Conservation (phyloP, 1,140 invertebrate genomes). For the Vanessa tameamea region DNA sequence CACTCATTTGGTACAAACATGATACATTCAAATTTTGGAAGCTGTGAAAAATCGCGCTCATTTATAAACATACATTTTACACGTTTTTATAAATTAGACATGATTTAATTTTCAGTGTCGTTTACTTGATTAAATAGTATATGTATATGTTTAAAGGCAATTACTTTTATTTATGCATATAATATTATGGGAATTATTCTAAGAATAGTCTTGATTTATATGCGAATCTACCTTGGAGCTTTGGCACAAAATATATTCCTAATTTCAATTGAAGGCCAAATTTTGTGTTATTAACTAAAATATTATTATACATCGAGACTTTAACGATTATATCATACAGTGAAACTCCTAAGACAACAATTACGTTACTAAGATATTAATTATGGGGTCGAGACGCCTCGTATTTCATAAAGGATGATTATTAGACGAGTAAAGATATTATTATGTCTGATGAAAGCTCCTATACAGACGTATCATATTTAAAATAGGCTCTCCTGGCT, state of each 20-base stretch:
- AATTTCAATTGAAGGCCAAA: slow-evolving; percentile 16
- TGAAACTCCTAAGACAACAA: slow-evolving; percentile 19
- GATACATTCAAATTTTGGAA: too few relatives aligned
- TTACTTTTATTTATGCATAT: not conserved
- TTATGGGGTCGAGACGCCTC: slow-evolving; percentile 10
- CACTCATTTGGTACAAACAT: too few relatives aligned
- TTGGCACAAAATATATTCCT: slow-evolving; percentile 5
- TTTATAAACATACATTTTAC: too few relatives aligned
- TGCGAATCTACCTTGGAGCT: slow-evolving; percentile 6
- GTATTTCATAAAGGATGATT: slow-evolving; percentile 19
- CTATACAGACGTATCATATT: not conserved
- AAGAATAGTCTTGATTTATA: slow-evolving; percentile 16
- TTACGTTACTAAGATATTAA: slow-evolving; percentile 14
- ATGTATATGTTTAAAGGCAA: too few relatives aligned
- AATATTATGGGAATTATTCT: slow-evolving; percentile 9
- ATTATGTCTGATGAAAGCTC: slow-evolving; percentile 21
- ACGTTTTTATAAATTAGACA: too few relatives aligned
- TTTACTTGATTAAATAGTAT: too few relatives aligned
- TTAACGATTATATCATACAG: slow-evolving; percentile 6
- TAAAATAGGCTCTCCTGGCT: not conserved
- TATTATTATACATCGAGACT: slow-evolving; percentile 1
- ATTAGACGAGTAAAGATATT: slow-evolving; percentile 22
- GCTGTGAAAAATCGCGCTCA: too few relatives aligned
- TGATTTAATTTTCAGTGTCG: too few relatives aligned
- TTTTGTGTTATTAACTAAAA: slow-evolving; percentile 15